Base-by-base conservation (phyloP, 2,888 invertebrate genomes). In the Listrodromus nycthemerus region DNA sequence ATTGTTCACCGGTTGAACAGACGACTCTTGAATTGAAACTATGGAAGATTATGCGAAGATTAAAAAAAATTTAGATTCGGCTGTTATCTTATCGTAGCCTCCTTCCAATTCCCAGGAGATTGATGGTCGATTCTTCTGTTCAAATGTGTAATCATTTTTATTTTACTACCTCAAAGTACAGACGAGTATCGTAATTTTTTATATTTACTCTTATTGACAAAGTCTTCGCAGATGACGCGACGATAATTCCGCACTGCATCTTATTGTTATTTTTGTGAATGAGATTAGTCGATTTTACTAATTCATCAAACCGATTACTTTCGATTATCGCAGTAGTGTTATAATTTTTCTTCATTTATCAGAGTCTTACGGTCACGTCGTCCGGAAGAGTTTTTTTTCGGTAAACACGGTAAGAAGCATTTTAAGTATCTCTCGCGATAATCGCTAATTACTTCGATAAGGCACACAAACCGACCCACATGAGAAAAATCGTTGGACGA, bases 321-420 rank as follows among this genome's bases (percentile, higher is more conserved):
- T n/a, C 6, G 7, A 48, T 48, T 6, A 21, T 21, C 0, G 48
- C 1, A 21, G 21, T 2, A 52, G 13, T 24, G 37, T 73, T 5
- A 21, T 63, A 27, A 61, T 33, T 8, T 6, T 30, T 27, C 63
- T 21, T 24, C 13, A 19, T 1, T 67, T 76, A 55, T 7, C 13
- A 30, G 21, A 71, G 33, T 67, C 70, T 70, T n/a, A 63, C 24
- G 55, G 78, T 83, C 75, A 82, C 85, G 89, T 91, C 89, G 86
- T 85, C 85, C 83, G 88, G 88, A 90, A 89, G 86, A 90, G 86
- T 89, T 77, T 88, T 33, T 55, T 45, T 74, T 63, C 52, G 13
- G 33, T 30, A 73, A 41, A 45, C 27, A 41, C 69, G 19, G 41
- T 45, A 37, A 71, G 19, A 58, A 61, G 48, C 24, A 55, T 78